These are phyloP conservation scores for Ferrisia virgata DNA, from an alignment of 2,888 invertebrate species.

Conservation along the genomic window DNA sequence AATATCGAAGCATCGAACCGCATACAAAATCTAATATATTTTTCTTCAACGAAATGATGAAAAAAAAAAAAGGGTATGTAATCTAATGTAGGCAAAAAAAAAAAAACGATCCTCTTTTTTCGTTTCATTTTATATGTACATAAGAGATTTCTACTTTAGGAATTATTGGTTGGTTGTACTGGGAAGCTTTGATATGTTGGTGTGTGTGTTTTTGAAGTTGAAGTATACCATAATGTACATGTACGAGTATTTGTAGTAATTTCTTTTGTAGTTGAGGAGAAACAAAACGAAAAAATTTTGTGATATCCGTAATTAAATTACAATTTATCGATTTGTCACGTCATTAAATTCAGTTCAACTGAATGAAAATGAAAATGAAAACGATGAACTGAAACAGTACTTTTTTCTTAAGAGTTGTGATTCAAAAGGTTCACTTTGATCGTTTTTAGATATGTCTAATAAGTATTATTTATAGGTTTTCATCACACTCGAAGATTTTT, in stretches of 20 bases:
- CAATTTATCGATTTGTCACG: too few relatives aligned
- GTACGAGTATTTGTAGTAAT: neutral
- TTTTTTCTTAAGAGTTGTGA: too few relatives aligned
- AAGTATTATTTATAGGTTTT: too few relatives aligned
- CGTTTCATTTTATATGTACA: neutral
- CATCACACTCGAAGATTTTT: too few relatives aligned
- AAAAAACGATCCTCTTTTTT: neutral
- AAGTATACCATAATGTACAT: neutral
- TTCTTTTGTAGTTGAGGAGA: too few relatives aligned
- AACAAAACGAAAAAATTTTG: too few relatives aligned
- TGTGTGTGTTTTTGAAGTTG: neutral
- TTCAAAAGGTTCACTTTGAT: too few relatives aligned
- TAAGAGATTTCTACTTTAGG: neutral
- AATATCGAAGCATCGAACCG: neutral
- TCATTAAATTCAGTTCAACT: too few relatives aligned
- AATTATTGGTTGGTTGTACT: neutral
- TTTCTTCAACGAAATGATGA: neutral
- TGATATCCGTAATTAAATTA: too few relatives aligned
- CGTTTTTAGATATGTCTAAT: too few relatives aligned
- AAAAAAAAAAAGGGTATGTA: conserved; percentile 7
- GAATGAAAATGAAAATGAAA: too few relatives aligned
- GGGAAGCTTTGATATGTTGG: neutral
- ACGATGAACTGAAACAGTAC: too few relatives aligned
- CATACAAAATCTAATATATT: conserved; percentile 2
- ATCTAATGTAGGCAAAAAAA: neutral